Evolutionary conservation across 2,113 vertebrate species (phyloP).

Genomic region (Labeo rohita): DNA sequence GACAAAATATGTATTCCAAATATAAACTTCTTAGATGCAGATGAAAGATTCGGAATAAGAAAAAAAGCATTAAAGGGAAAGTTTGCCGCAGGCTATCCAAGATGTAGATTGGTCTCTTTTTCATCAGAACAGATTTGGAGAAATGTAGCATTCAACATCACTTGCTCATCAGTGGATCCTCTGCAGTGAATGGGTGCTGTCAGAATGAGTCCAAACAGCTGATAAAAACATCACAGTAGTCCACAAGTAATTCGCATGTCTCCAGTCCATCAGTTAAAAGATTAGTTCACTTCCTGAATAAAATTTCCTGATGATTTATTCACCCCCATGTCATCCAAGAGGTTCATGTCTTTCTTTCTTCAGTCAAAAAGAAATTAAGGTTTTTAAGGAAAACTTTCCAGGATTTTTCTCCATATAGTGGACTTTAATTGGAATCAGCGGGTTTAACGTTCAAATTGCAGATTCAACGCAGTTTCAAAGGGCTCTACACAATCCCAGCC

Average conservation of each 20-base stretch:
- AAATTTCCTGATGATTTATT: too few species aligned
- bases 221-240: not conserved
- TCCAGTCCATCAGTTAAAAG: not conserved
- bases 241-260: not conserved
- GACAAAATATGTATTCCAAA: not conserved
- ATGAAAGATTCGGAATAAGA: not conserved
- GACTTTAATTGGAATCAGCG: too few species aligned
- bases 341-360: too few species aligned
- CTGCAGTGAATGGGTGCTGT: not conserved
- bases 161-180: not conserved
- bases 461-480: too few species aligned
- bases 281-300: too few species aligned
- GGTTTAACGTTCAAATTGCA: too few species aligned
- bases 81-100: not conserved
- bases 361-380: too few species aligned
- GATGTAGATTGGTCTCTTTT: not conserved
- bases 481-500: too few species aligned
- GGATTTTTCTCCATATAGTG: too few species aligned
- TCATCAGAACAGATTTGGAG: not conserved
- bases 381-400: too few species aligned
- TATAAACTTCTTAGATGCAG: not conserved
- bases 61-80: not conserved
- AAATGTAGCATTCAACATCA: not conserved
- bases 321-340: too few species aligned
- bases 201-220: not conserved